Percentiles rank a stretch among this genome's conserved stretches.
Evolutionary conservation across 2,113 vertebrate species (phyloP).

Genomic region (Willisornis vidua): DNA sequence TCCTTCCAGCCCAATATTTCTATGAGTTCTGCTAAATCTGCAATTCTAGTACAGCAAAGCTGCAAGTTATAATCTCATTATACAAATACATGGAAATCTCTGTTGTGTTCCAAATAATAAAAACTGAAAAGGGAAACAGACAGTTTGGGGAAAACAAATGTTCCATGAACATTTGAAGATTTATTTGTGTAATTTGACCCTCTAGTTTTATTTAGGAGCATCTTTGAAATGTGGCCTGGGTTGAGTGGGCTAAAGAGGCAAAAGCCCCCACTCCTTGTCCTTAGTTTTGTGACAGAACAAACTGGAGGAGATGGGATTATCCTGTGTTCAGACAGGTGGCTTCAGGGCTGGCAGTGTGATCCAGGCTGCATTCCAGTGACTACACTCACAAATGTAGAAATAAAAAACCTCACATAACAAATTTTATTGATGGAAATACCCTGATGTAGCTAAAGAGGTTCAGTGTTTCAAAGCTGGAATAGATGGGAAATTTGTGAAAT

Average conservation of each 20-base stretch:
- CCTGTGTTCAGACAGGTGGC: accelerated
- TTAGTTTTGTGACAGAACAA: background rate
- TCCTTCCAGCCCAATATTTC: background rate
- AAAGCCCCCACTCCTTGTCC: background rate
- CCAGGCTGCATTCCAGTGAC: background rate
- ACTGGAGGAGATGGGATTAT: background rate
- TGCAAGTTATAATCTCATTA: background rate
- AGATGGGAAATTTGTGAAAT: background rate
- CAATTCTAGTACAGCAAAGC: background rate
- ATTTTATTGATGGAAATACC: background rate
- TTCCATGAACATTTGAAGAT: background rate
- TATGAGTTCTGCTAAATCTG: background rate
- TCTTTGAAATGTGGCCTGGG: background rate
- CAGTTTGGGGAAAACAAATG: background rate
- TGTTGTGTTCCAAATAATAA: background rate
- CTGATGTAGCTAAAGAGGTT: background rate
- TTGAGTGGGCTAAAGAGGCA: background rate
- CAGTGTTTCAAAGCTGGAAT: background rate
- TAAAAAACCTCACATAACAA: background rate
- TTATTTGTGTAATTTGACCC: background rate
- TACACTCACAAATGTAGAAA: background rate
- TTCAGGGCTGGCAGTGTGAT: background rate
- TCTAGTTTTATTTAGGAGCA: background rate
- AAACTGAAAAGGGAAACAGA: background rate
- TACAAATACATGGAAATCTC: background rate